A percentile compares a stretch with the other conserved stretches of the same genome.
Evolutionary conservation across 2,888 invertebrate species (phyloP).

Genomic region (Thymelicus acteon): DNA sequence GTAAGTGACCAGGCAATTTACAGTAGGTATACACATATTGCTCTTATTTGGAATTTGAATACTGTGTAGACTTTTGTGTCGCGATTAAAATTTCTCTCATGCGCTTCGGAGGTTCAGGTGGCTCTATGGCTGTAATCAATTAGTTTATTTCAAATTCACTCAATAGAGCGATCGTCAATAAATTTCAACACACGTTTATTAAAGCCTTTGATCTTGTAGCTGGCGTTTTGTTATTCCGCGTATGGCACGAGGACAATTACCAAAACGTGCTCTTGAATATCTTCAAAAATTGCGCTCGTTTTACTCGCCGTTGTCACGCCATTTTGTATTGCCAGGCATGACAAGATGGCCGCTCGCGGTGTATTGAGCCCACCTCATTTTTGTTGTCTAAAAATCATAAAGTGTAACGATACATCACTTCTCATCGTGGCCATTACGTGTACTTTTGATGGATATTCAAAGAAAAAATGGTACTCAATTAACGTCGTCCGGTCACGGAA

Average conservation of each 20-base stretch:
- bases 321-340: slow-evolving; percentile 55
- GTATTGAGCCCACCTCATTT: slow-evolving; percentile 60
- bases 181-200: slow-evolving; percentile 80
- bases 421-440: slow-evolving; percentile 76
- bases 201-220: slow-evolving; percentile 80
- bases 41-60: slow-evolving; percentile 47
- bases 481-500: slow-evolving; percentile 80
- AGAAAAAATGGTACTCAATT: slow-evolving; percentile 70
- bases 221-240: slow-evolving; percentile 76
- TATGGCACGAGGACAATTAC: slow-evolving; percentile 74
- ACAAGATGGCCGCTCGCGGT: slow-evolving; percentile 46
- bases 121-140: slow-evolving; percentile 55
- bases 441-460: slow-evolving; percentile 77
- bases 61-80: slow-evolving; percentile 47
- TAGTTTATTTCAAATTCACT: slow-evolving; percentile 67
- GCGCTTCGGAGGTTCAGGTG: slow-evolving; percentile 51
- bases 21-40: not conserved
- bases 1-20: no score
- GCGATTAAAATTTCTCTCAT: slow-evolving; percentile 62
- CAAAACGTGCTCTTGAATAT: slow-evolving; percentile 73
- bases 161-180: slow-evolving; percentile 72
- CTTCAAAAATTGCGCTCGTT: slow-evolving; percentile 69
- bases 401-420: slow-evolving; percentile 64
- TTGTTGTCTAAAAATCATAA: slow-evolving; percentile 53
- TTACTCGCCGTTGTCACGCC: slow-evolving; percentile 50